Evolutionary conservation across 2,888 invertebrate species (phyloP).

Genomic region (Conops quadrifasciatus): DNA sequence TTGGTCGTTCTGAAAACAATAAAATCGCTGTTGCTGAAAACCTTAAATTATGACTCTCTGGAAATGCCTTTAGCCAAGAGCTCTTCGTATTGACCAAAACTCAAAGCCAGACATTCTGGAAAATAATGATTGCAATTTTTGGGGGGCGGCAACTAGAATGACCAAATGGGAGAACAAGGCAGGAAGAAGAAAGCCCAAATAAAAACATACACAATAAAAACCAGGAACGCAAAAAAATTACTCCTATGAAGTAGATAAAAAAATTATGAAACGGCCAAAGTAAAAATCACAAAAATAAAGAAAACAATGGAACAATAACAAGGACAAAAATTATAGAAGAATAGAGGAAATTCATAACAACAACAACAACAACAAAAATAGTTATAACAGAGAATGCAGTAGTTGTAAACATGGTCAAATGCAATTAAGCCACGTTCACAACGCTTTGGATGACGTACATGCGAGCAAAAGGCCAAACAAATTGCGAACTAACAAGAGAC

Average conservation of each 20-base stretch:
- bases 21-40: neutral
- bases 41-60: slow-evolving; percentile 1
- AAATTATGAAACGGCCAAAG: too few relatives aligned
- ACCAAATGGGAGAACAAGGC: neutral
- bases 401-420: slow-evolving; percentile 23
- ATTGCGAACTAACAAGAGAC: too few relatives aligned
- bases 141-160: neutral
- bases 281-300: too few relatives aligned
- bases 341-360: slow-evolving; percentile 6
- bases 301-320: neutral
- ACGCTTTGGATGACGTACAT: neutral
- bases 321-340: neutral
- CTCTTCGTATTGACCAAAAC: slow-evolving; percentile 21
- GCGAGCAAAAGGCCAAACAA: too few relatives aligned
- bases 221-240: too few relatives aligned
- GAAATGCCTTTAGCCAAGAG: too few relatives aligned
- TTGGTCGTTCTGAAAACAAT: neutral
- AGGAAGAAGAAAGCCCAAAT: too few relatives aligned
- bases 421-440: slow-evolving; percentile 21
- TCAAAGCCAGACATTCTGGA: slow-evolving; percentile 19
- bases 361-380: neutral
- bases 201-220: too few relatives aligned
- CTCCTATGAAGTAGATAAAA: too few relatives aligned
- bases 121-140: slow-evolving; percentile 13
- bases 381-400: neutral